A percentile compares a stretch with the other conserved stretches of the same genome.
These are phyloP conservation scores for Actenoides hombroni DNA, from an alignment of 2,113 vertebrate genomes.

Conservation along the genomic window DNA sequence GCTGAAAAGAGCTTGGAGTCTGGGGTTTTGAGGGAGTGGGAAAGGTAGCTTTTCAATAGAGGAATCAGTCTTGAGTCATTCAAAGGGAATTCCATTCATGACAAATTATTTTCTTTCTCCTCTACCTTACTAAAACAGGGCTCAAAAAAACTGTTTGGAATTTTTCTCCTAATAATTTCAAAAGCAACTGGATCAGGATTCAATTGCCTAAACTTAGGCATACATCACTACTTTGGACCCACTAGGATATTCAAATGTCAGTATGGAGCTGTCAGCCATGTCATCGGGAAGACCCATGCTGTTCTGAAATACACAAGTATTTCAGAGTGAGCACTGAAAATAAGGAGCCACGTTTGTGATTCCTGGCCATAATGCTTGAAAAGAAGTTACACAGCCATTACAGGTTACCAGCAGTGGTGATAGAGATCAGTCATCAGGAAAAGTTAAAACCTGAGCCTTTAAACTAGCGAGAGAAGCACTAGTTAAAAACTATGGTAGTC, in stretches of 20 bases:
- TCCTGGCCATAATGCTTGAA: not conserved
- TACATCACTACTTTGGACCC: not conserved
- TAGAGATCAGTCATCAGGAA: not conserved
- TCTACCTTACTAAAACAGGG: not conserved
- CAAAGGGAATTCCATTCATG: not conserved
- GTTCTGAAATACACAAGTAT: not conserved
- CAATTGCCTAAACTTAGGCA: not conserved
- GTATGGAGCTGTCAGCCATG: not conserved
- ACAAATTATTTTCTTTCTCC: not conserved
- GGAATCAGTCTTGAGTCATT: not conserved
- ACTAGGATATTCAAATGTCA: not conserved
- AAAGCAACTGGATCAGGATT: not conserved
- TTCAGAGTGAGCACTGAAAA: not conserved
- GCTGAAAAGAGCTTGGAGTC: not conserved
- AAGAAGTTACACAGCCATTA: not conserved
- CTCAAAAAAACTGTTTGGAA: not conserved
- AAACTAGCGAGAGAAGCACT: not conserved
- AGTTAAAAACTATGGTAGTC: not conserved
- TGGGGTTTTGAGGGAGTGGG: not conserved
- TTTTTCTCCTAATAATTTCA: not conserved
- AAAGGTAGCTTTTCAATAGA: slow-evolving; percentile 17
- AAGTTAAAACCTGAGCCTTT: not conserved
- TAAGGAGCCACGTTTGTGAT: not conserved
- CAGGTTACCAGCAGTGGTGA: not conserved
- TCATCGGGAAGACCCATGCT: not conserved